Conservation (phyloP, 1,140 invertebrate genomes). For the Nasonia giraulti region DNA sequence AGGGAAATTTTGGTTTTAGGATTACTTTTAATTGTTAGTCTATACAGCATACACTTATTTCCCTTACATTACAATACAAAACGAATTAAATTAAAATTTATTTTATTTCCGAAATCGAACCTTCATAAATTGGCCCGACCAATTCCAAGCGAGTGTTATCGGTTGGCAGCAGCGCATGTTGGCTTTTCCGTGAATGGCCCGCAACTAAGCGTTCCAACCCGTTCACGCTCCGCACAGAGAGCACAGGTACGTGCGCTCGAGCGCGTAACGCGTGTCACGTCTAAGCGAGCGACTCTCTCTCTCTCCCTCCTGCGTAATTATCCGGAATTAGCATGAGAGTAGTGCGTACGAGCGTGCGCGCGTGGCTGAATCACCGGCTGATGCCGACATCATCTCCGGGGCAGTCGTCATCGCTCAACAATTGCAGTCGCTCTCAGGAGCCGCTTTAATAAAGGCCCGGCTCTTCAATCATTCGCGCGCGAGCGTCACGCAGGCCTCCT, state of each 20-base stretch:
- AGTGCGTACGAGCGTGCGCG: neutral
- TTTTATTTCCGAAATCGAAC: too few relatives aligned
- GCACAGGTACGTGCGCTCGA: neutral
- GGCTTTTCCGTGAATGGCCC: too few relatives aligned
- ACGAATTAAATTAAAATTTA: too few relatives aligned
- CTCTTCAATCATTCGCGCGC: slow-evolving; percentile 8
- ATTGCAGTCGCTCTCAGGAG: slow-evolving; percentile 37
- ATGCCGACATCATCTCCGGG: neutral
- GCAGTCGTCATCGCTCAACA: slow-evolving; percentile 37
- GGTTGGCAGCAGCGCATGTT: too few relatives aligned
- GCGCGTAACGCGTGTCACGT: neutral
- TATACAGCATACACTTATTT: too few relatives aligned
- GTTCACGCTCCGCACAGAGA: neutral
- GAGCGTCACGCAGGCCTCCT: slow-evolving; percentile 7
- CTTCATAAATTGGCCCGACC: too few relatives aligned
- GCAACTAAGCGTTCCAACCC: too few relatives aligned
- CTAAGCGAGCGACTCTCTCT: neutral
- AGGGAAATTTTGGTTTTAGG: too few relatives aligned
- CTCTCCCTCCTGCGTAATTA: neutral
- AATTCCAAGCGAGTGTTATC: too few relatives aligned
- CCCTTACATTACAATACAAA: too few relatives aligned
- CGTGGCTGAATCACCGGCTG: neutral
- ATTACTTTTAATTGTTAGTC: too few relatives aligned
- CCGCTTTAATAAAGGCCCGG: neutral
- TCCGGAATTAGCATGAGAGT: slow-evolving; percentile 53